phyloP scores from a whole-genome alignment of 2,113 vertebrate genomes.

The Cynopterus brachyotis region DNA sequence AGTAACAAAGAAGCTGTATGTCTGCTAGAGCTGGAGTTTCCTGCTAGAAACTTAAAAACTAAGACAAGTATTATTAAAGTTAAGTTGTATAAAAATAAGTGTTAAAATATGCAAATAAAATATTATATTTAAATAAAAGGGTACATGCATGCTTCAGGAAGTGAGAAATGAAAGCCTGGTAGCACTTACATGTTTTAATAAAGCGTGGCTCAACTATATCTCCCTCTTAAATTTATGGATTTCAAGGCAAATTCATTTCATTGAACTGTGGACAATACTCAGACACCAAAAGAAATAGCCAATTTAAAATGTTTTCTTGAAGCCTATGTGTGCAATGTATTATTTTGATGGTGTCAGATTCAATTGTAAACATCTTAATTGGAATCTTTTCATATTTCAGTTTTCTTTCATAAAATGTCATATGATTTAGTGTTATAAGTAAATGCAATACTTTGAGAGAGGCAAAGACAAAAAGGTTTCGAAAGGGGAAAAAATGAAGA shows the following conservation, averaged over 20 bases:
- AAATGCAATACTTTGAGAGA: neutral
- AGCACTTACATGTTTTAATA: neutral
- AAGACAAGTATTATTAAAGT: neutral
- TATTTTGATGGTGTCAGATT: slow-evolving; percentile 50
- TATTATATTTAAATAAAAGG: neutral
- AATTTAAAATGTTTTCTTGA: slow-evolving; percentile 38
- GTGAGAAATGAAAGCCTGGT: neutral
- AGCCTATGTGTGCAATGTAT: neutral
- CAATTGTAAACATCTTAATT: slow-evolving; percentile 45
- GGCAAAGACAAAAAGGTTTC: neutral
- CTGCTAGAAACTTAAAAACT: neutral
- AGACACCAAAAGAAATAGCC: slow-evolving; percentile 46
- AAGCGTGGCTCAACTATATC: neutral
- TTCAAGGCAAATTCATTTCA: slow-evolving; percentile 36
- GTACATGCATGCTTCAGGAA: neutral
- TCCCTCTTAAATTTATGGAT: neutral
- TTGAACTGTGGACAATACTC: neutral
- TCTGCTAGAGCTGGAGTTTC: neutral
- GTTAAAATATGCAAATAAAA: neutral
- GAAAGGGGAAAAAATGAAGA: neutral
- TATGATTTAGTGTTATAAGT: neutral
- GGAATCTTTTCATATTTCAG: slow-evolving; percentile 41
- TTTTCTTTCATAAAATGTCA: neutral
- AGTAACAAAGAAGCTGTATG: neutral
- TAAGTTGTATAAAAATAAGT: neutral